phyloP scores from a whole-genome alignment of 2,113 vertebrate genomes.

The Rhinogobius similis region DNA sequence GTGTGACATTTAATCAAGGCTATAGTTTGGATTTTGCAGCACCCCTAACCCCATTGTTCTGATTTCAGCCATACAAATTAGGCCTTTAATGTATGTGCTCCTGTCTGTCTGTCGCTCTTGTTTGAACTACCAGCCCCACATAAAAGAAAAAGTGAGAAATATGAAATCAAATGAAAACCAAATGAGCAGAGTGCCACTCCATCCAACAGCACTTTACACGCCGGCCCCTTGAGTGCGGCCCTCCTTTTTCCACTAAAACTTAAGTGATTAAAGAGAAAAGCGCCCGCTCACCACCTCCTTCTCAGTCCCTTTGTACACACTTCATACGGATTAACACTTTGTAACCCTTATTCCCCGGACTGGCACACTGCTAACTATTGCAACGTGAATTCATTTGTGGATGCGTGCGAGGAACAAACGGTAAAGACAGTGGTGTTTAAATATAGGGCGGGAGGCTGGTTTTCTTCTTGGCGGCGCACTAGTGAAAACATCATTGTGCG shows the following conservation, averaged over 20 bases:
- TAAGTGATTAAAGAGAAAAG: conserved; percentile 45
- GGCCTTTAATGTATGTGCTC: conserved; percentile 36
- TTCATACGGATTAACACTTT: conserved; percentile 59
- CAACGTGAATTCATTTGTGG: conserved; percentile 55
- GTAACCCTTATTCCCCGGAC: conserved; percentile 36
- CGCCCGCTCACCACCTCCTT: conserved; percentile 46
- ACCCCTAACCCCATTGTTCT: conserved; percentile 22
- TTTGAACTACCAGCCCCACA: conserved; percentile 58
- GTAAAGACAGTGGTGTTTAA: conserved; percentile 30
- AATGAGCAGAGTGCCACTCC: conserved; percentile 54
- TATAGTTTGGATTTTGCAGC: conserved; percentile 2
- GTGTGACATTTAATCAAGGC: background rate
- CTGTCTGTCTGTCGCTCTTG: conserved; percentile 33
- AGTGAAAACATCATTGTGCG: conserved; percentile 45
- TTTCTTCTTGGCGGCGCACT: conserved; percentile 29
- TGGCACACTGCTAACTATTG: conserved; percentile 47
- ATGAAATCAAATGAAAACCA: conserved; percentile 70
- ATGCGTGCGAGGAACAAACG: conserved; percentile 52
- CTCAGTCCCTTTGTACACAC: conserved; percentile 51
- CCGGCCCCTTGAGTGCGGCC: conserved; percentile 49
- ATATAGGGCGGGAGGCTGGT: conserved; percentile 17
- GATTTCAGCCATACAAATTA: conserved; percentile 38
- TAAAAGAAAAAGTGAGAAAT: conserved; percentile 48
- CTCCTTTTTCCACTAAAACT: conserved; percentile 60
- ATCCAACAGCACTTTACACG: conserved; percentile 67